Evolutionary conservation across 1,140 invertebrate species (phyloP), one percentile per base, ranked within the genome.

Genomic region (Cyphomyrmex costatus): DNA sequence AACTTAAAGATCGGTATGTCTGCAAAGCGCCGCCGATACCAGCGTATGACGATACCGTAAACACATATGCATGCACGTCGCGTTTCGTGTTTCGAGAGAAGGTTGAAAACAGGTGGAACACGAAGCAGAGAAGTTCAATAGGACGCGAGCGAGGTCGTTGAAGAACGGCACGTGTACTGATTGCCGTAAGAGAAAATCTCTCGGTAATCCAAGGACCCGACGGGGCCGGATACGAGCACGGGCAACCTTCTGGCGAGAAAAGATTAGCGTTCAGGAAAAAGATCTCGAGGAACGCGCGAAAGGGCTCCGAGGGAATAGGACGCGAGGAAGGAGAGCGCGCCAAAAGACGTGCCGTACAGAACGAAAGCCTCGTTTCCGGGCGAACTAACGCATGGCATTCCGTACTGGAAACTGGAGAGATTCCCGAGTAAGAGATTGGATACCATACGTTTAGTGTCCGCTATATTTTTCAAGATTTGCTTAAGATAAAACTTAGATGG

Each of bases 341-440:
- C 53, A 68, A 21, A 68, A 21, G 61, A 86, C 78, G 65, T 56
- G 74, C 84, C 36, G 51, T 16, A 65, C 53, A 16, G 58, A 60
- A 86, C 36, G 84, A 89, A 70, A 89, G 66, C 49, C 76, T 82
- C 61, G 82, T 89, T 66, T 83, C 74, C 42, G 24, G 42, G 19
- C 51, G 83, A 33, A 27, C 24, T 56, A 21, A 63, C 58, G 74
- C 58, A 66, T 8, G 73, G 8, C 86, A 85, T 71, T 68, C 77
- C 36, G 10, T 42, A 42, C 8, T 42, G 8, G 36, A 42, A 42
- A 42, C 10, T 42, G n/a, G n/a, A 42, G 36, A 42, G 8, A 42
- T 42, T 10, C 36, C 10, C 36, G 10, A 10, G 36, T 42, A 42
- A 42, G 36, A 42, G 36, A 42, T 42, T 42, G 8, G 36, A 42